Conservation (phyloP, 2,888 invertebrate species). For the Callimorpha dominula region DNA sequence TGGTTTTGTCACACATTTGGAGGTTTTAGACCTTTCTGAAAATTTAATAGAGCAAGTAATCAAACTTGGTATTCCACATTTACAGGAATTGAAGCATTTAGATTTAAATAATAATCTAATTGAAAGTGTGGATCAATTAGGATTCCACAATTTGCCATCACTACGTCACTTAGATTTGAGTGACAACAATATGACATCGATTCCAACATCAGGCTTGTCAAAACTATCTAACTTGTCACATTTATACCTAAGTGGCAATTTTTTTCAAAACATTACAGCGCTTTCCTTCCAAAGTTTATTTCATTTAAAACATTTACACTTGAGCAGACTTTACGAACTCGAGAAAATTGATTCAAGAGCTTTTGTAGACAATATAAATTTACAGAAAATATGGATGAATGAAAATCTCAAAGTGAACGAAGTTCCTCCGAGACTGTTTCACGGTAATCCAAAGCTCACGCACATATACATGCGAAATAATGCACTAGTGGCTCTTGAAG, state of each 20-base stretch:
- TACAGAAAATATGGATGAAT: slow-evolving; percentile 92
- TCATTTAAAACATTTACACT: slow-evolving; percentile 91
- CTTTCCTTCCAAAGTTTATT: slow-evolving; percentile 95
- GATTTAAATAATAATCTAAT: slow-evolving; percentile 93
- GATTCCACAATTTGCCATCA: slow-evolving; percentile 91
- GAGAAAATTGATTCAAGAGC: slow-evolving; percentile 91
- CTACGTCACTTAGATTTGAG: slow-evolving; percentile 92
- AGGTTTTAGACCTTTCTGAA: slow-evolving; percentile 91
- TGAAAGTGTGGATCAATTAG: slow-evolving; percentile 89
- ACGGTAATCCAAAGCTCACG: slow-evolving; percentile 92
- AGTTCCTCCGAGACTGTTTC: slow-evolving; percentile 93
- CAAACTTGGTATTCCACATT: slow-evolving; percentile 90
- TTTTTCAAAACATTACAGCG: slow-evolving; percentile 90
- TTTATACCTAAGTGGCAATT: slow-evolving; percentile 93
- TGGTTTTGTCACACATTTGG: slow-evolving; percentile 88
- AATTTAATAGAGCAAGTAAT: slow-evolving; percentile 92
- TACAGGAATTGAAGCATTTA: slow-evolving; percentile 90
- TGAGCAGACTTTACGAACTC: slow-evolving; percentile 90
- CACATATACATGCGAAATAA: slow-evolving; percentile 92
- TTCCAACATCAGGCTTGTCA: slow-evolving; percentile 92
- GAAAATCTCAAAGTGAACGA: slow-evolving; percentile 91
- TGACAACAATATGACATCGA: slow-evolving; percentile 92
- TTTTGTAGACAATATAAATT: slow-evolving; percentile 94
- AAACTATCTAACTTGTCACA: slow-evolving; percentile 92
- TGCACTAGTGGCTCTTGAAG: slow-evolving; percentile 91